phyloP scores from a whole-genome alignment of 1,140 invertebrate genomes.

The Leptoteleia sp. region DNA sequence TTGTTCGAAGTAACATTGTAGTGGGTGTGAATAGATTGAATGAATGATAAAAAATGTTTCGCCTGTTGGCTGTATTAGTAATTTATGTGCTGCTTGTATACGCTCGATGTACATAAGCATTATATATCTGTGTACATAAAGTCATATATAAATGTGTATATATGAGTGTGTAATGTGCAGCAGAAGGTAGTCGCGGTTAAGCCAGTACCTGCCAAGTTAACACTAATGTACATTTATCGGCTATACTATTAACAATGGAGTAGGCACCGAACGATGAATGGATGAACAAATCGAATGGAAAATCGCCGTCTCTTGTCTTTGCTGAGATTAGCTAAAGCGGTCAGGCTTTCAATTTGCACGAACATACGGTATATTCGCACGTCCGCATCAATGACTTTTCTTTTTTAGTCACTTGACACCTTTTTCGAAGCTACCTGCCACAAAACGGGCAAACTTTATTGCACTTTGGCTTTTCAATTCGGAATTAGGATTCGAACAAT shows the following conservation, averaged over 20 bases:
- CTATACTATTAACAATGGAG: conserved; percentile 64
- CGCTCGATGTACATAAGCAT: neutral
- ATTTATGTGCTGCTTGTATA: conserved; percentile 38
- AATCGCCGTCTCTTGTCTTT: conserved; percentile 66
- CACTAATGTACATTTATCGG: conserved; percentile 65
- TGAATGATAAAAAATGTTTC: conserved; percentile 62
- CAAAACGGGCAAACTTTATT: too few relatives aligned
- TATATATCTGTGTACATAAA: neutral
- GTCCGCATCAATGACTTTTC: conserved; percentile 62
- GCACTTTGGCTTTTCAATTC: too few relatives aligned
- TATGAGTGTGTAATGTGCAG: conserved; percentile 33
- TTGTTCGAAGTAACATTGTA: conserved; percentile 50
- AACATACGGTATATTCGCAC: conserved; percentile 54
- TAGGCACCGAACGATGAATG: conserved; percentile 66
- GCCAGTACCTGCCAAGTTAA: conserved; percentile 65
- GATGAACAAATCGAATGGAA: conserved; percentile 69
- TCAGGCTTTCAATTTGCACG: conserved; percentile 66
- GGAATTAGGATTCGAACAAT: too few relatives aligned
- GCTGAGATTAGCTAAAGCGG: conserved; percentile 66
- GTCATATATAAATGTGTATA: conserved; percentile 9
- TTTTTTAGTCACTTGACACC: conserved; percentile 63
- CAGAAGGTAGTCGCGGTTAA: conserved; percentile 58
- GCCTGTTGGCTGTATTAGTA: conserved; percentile 40
- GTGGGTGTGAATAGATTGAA: conserved; percentile 65
- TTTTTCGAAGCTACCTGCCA: conserved; percentile 35